These are phyloP conservation scores for Apus apus DNA, from an alignment of 2,113 vertebrate genomes.

Conservation along the genomic window DNA sequence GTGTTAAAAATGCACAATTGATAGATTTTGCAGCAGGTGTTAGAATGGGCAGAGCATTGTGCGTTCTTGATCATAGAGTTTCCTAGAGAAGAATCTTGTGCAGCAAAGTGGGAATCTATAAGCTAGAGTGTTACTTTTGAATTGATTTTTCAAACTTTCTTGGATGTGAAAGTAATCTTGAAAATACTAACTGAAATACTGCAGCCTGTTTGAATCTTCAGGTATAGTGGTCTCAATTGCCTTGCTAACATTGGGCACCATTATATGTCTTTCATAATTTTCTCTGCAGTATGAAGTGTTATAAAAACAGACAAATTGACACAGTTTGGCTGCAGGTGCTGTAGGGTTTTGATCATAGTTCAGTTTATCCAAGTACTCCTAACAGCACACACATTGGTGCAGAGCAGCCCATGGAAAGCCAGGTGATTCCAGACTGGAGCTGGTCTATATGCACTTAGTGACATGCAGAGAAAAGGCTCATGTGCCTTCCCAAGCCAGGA, in stretches of 20 bases:
- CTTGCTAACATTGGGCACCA: neutral
- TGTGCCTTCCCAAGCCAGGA: neutral
- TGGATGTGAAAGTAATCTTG: neutral
- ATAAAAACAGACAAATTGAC: neutral
- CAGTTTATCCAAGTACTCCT: neutral
- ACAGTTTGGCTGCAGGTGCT: neutral
- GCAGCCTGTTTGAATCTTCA: neutral
- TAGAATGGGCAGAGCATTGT: neutral
- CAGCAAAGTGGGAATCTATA: neutral
- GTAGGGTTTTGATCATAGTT: neutral
- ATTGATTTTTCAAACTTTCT: neutral
- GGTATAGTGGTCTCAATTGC: neutral
- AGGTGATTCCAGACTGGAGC: neutral
- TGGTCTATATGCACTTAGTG: rapidly evolving
- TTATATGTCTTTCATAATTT: neutral
- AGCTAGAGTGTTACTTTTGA: neutral
- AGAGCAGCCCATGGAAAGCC: neutral
- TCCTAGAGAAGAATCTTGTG: neutral
- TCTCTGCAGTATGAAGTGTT: neutral
- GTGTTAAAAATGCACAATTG: neutral
- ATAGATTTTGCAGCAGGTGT: neutral
- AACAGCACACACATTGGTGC: rapidly evolving
- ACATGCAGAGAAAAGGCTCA: neutral
- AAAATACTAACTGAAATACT: neutral
- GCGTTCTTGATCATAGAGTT: neutral